A percentile compares a stretch with the other conserved stretches of the same genome.
phyloP scores from a whole-genome alignment of 2,888 invertebrate species.

The Drosophila histrio region DNA sequence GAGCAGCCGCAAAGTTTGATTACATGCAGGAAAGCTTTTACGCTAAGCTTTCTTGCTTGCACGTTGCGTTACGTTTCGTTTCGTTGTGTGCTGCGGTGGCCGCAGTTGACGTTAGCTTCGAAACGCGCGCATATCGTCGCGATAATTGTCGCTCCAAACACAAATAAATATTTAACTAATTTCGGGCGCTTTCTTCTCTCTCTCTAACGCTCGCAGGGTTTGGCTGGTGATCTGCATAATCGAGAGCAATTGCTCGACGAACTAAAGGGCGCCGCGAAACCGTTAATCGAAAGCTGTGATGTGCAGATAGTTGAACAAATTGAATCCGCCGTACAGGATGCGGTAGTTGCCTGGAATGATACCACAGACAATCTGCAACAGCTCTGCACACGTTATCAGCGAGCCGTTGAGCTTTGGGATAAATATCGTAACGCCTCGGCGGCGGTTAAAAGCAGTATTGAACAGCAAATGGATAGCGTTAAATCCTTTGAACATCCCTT shows the following conservation, averaged over 20 bases:
- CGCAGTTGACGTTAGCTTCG: constrained; percentile 65
- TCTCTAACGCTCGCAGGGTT: constrained; percentile 85
- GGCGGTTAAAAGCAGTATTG: constrained; percentile 90
- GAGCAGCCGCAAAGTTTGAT: constrained; percentile 10
- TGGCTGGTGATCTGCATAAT: constrained; percentile 90
- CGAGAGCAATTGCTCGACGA: constrained; percentile 90
- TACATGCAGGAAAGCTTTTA: constrained; percentile 1
- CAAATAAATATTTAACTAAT: neutral
- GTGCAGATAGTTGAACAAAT: constrained; percentile 90
- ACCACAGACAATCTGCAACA: constrained; percentile 91
- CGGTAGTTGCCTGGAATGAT: constrained; percentile 91
- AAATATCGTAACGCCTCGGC: constrained; percentile 92
- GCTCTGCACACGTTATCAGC: constrained; percentile 91
- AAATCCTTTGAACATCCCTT: constrained; percentile 88
- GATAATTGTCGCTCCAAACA: constrained; percentile 21
- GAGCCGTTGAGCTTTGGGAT: constrained; percentile 92
- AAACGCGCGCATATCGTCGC: constrained; percentile 57
- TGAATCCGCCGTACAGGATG: constrained; percentile 90
- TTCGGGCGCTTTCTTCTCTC: constrained; percentile 6
- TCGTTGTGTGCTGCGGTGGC: constrained; percentile 13
- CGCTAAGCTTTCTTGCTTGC: constrained; percentile 32
- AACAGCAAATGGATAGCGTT: constrained; percentile 90
- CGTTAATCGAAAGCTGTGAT: constrained; percentile 89
- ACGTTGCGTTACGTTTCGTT: constrained; percentile 17
- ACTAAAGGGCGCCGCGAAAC: constrained; percentile 89